Base-by-base conservation (phyloP, 2,888 invertebrate species). In the Clepsis dumicolana region DNA sequence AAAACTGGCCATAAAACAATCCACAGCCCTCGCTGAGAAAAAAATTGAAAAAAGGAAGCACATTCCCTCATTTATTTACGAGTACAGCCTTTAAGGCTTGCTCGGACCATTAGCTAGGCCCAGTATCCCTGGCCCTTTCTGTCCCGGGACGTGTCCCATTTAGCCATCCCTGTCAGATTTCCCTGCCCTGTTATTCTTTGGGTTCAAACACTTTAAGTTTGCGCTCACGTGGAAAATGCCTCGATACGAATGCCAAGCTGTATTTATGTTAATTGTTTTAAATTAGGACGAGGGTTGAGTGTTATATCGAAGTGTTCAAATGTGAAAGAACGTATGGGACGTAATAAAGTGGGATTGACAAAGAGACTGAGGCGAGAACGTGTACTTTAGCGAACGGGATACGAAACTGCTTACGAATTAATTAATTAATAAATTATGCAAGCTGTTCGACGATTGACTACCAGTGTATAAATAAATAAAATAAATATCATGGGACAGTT, bases 1-100 rank as follows among this genome's bases (percentile, higher is more conserved):
- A 71, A 70, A 69, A 62, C 48, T 76, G 75, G 76, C 76, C 76
- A 70, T 79, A 65, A 70, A 82, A 80, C 79, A 79, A 77, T 79
- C 67, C 74, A 59, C 72, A 67, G 71, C 71, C 64, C 48, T 74
- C 61, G 64, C 71, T 76, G 76, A 73, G 79, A 77, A 82, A 83
- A 79, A 80, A 74, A 77, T 80, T 79, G 76, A 71, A 81, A 81
- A 83, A 79, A 76, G 72, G 74, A 81, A 81, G 82, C 82, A 84
- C 81, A 82, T 80, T 80, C 83, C 77, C 83, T 89, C 86, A 87
- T 88, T 89, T 89, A 89, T 88, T 89, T 88, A 88, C 83, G 84
- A 86, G 87, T 80, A 77, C 77, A 83, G 83, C 84, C 84, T 86
- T 84, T 75, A 77, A 75, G 85, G 83, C 84, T 84, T 80, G 85